Base-by-base conservation (phyloP, 2,888 invertebrate genomes). In the Tridacna crocea region DNA sequence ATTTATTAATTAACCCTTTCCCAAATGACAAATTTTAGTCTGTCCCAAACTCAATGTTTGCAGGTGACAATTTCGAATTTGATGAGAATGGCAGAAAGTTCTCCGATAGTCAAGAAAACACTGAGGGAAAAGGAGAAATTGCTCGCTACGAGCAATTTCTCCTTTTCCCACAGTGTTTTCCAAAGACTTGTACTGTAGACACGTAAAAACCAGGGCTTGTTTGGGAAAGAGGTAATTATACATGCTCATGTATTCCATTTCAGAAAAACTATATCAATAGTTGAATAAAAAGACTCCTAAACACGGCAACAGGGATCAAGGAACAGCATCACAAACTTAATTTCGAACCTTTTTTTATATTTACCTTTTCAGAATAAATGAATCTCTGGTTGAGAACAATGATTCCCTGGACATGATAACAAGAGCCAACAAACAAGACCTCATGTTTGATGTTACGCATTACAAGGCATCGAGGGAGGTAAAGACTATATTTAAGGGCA, bases 391-490 rank as follows among this genome's bases (percentile, higher is more conserved):
- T n/a, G 85, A 83, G 19, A 80, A 87, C 74, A 88, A 88, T 68
- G 87, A 88, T 48, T 87, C 90, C 3, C 68, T 90, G 24, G 88
- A 90, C 26, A 88, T 90, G 65, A 88, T 89, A 27, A 87, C 88
- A 13, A 70, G 78, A 26, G 77, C 74, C 13, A 78, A 79, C 24
- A 48, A 85, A 12, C 65, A 83, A 3, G 87, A 88, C 26, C 85
- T 91, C 0, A 24, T 91, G 81, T 91, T 91, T 80, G 90, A 91
- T 68, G 82, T 91, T 51, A 89, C 89, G 1, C 76, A 89, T 48
- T 91, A 81, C 82, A 90, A 88, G 75, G 90, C 90, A 0, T 75
- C 87, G 12, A 91, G 88, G 77, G 90, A 91, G 88, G 91, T 91
- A 75, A 26, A 47, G 17, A 55, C 8, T n/a, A 10, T 12, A 61